phyloP scores from a whole-genome alignment of 1,140 invertebrate genomes.

The Drosophila leontia region DNA sequence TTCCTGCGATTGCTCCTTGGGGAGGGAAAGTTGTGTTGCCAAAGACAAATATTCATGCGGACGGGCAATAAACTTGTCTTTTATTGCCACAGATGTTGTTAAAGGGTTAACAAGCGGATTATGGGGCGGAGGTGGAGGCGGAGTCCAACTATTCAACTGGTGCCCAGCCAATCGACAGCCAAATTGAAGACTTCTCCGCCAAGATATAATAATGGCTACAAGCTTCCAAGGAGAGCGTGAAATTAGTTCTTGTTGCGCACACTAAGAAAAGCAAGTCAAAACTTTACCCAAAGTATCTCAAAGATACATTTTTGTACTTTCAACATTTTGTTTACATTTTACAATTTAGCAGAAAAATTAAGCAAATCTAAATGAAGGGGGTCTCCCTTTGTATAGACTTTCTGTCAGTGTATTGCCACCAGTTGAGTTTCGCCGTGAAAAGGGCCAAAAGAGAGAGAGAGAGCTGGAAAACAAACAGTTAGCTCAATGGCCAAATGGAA shows the following conservation, averaged over 20 bases:
- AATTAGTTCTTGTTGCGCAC: neutral
- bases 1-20: conserved; percentile 37
- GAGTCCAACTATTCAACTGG: conserved; percentile 9
- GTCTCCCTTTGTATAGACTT: neutral
- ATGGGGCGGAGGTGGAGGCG: neutral
- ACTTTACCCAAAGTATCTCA: neutral
- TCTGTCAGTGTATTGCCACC: conserved; percentile 18
- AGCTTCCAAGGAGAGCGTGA: neutral
- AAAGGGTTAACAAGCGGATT: conserved; percentile 23
- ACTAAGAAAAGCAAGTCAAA: neutral
- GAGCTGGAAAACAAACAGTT: conserved; percentile 48
- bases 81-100: conserved; percentile 42
- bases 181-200: neutral
- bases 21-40: conserved; percentile 26
- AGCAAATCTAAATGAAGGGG: too few relatives aligned
- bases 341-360: neutral
- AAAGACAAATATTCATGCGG: conserved; percentile 46
- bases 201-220: conserved; percentile 1
- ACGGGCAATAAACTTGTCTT: conserved; percentile 37
- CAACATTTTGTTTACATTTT: neutral
- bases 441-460: neutral
- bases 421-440: conserved; percentile 19
- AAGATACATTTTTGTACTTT: neutral
- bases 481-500: conserved; percentile 65
- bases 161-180: neutral